Evolutionary conservation across 2,888 invertebrate species (phyloP), one percentile per base, ranked within the genome.

Genomic region (Drosophila melanocephala): DNA sequence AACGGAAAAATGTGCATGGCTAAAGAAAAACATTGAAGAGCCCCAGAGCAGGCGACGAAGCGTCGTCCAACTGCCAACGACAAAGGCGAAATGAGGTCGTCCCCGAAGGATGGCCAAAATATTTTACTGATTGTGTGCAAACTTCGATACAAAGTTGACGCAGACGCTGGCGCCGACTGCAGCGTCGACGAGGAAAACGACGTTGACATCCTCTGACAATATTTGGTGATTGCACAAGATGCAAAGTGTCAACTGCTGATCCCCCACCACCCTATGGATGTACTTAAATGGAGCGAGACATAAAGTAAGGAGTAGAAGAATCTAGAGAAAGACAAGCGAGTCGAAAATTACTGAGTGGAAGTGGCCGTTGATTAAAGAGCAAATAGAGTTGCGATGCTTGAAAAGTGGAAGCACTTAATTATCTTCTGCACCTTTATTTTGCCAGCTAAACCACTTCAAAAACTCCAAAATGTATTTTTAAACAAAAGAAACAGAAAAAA

Each of bases 141-240:
- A 91, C 89, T 89, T 88, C 91, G 85, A 88, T 88, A 90, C 88
- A 90, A 89, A 89, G 78, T 84, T 87, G 86, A 81, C 79, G 81
- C 79, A 71, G 77, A 56, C 62, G 73, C 50, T 44, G 67, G 64
- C 61, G 57, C 19, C 42, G 69, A 51, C 63, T 60, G 37, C 58
- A 26, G 3, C 57, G 66, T 62, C 67, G 50, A 28, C 62, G 58
- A 30, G 33, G 64, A 70, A 72, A 59, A 58, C 84, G 72, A 77
- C 75, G 76, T 74, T 87, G 90, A 85, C 88, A 84, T 84, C 72
- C 70, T 84, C 78, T 84, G 87, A 81, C 89, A 89, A 90, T 89
- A 87, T 87, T 88, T 89, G 91, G 87, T 87, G 91, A 90, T 90
- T 87, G 91, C 87, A 83, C 90, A 89, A 89, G 89, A 88, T 91